Conservation (phyloP, 1,140 invertebrate species). For the Papilio helenus region DNA sequence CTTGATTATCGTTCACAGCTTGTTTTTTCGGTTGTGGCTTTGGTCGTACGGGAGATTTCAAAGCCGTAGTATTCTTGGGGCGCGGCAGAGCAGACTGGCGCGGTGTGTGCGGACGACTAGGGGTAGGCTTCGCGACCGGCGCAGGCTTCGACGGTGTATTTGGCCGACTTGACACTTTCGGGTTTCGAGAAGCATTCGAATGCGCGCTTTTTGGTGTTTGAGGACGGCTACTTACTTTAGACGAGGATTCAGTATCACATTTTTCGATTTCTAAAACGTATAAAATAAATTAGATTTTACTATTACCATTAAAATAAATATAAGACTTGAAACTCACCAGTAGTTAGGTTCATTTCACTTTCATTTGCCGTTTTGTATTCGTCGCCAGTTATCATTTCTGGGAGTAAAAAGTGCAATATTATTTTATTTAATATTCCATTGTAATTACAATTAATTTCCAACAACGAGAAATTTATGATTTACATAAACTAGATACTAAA, state of each 20-base stretch:
- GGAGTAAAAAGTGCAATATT: neutral
- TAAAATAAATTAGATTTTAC: neutral
- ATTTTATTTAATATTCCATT: neutral
- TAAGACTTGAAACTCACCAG: neutral
- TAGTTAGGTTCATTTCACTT: slow-evolving; percentile 1
- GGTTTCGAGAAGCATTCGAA: slow-evolving; percentile 62
- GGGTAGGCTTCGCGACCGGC: slow-evolving; percentile 40
- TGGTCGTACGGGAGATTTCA: slow-evolving; percentile 41
- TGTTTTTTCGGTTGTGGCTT: slow-evolving; percentile 41
- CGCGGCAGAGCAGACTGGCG: slow-evolving; percentile 42
- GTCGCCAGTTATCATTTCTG: neutral
- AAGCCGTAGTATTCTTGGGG: slow-evolving; percentile 44
- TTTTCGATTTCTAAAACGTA: slow-evolving; percentile 29
- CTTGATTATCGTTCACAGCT: slow-evolving; percentile 39
- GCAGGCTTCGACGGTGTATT: slow-evolving; percentile 50
- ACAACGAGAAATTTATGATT: neutral
- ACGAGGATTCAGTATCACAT: slow-evolving; percentile 31
- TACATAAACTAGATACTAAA: neutral
- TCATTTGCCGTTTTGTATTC: neutral
- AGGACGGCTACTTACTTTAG: slow-evolving; percentile 50
- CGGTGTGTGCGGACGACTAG: slow-evolving; percentile 57
- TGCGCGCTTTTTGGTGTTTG: slow-evolving; percentile 60
- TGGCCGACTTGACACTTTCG: slow-evolving; percentile 54
- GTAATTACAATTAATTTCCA: neutral
- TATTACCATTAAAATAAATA: neutral